Conservation (phyloP, 1,140 invertebrate species). For the Drosophila seguyi region DNA sequence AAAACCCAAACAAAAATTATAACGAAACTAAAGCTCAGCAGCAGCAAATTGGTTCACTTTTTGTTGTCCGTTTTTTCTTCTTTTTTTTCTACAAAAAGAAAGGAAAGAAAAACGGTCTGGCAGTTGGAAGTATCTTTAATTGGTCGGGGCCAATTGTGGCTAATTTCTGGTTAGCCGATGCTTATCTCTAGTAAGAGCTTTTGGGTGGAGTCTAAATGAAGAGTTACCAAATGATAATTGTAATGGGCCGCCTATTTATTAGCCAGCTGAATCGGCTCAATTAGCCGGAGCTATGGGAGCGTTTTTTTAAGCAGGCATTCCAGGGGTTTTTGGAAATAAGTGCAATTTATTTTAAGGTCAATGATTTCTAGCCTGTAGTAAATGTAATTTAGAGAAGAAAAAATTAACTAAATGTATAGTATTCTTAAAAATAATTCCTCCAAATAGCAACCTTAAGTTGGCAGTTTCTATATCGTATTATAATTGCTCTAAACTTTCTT, state of each 20-base stretch:
- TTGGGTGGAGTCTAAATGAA: constrained; percentile 42
- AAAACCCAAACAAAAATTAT: constrained; percentile 64
- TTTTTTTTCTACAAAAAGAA: constrained; percentile 11
- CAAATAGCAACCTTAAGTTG: background rate
- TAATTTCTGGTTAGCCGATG: constrained; percentile 47
- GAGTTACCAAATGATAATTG: constrained; percentile 56
- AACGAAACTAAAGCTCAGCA: constrained; percentile 59
- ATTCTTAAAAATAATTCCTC: background rate
- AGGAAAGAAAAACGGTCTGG: constrained; percentile 14
- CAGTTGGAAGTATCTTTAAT: constrained; percentile 43
- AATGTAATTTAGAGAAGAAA: background rate
- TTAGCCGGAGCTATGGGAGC: constrained; percentile 7
- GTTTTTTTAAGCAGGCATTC: background rate
- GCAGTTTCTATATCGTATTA: background rate
- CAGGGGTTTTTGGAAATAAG: constrained; percentile 7
- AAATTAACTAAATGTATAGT: background rate
- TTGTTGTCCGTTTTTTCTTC: constrained; percentile 25
- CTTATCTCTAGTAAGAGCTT: constrained; percentile 41
- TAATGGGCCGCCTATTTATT: constrained; percentile 42
- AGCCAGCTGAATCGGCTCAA: constrained; percentile 20
- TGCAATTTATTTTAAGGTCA: constrained; percentile 19
- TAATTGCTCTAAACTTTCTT: background rate
- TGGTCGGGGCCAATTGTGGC: constrained; percentile 33
- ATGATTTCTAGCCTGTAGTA: background rate
- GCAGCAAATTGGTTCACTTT: constrained; percentile 49